Evolutionary conservation across 2,888 invertebrate genomes (phyloP).

Genomic region (Argynnis bischoffii): DNA sequence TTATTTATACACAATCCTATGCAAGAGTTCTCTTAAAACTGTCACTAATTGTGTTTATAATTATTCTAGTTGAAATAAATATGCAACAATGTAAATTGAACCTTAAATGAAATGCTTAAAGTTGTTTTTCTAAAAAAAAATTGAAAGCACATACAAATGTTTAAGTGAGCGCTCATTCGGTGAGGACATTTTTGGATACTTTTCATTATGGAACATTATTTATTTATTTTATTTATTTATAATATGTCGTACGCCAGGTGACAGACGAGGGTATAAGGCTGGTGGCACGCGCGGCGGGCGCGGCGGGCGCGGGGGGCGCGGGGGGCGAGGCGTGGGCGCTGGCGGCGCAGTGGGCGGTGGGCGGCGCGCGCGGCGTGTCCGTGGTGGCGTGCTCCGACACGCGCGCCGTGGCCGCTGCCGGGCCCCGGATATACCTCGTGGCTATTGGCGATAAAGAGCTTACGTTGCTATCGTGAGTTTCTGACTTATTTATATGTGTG

Average conservation of each 20-base stretch:
- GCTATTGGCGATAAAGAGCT: slow-evolving; percentile 43
- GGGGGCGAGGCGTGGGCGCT: slow-evolving; percentile 85
- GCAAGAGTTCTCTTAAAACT: no score
- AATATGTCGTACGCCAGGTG: slow-evolving; percentile 60
- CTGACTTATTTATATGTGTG: not conserved
- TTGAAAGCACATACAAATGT: no score
- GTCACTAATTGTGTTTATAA: no score
- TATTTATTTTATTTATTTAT: no score
- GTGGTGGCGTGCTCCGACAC: slow-evolving; percentile 92
- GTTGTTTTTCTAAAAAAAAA: no score
- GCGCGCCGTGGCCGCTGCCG: slow-evolving; percentile 93
- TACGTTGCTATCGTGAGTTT: not conserved
- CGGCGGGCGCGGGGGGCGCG: slow-evolving; percentile 84
- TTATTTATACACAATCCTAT: no score
- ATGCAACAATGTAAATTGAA: no score
- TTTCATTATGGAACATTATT: no score
- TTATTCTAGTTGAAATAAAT: no score
- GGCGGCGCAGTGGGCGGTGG: slow-evolving; percentile 74
- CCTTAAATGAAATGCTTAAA: no score
- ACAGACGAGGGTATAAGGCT: slow-evolving; percentile 76
- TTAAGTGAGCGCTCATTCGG: no score
- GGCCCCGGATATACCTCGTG: slow-evolving; percentile 85
- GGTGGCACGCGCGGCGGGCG: slow-evolving; percentile 81
- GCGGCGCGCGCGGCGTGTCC: slow-evolving; percentile 89
- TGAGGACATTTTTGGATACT: no score